A percentile compares a stretch with the other conserved stretches of the same genome.
phyloP scores from a whole-genome alignment of 2,888 invertebrate species.

The Agrochola macilenta region DNA sequence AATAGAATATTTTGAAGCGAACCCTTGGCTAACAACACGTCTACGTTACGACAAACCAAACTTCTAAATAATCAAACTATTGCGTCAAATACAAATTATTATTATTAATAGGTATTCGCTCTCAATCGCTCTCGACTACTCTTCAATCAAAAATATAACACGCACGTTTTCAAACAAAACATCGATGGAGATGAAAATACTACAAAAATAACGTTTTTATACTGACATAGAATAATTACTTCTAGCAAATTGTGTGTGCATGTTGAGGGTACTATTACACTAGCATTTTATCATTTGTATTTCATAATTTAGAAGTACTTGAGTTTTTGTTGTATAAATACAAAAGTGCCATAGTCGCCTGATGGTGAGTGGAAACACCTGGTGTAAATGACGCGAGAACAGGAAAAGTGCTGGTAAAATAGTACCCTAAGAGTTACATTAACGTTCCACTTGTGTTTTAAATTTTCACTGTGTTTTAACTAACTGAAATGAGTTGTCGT shows the following conservation, averaged over 20 bases:
- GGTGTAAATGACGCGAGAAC: neutral
- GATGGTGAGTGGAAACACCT: neutral
- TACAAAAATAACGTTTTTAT: conserved; percentile 43
- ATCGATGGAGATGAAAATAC: conserved; percentile 49
- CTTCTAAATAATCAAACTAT: neutral
- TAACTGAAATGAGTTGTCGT: conserved; percentile 39
- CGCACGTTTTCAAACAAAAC: conserved; percentile 66
- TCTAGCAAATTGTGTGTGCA: conserved; percentile 55
- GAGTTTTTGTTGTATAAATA: neutral
- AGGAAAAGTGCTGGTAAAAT: conserved; percentile 4
- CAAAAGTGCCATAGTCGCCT: neutral
- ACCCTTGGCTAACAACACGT: neutral
- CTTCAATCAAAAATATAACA: conserved; percentile 60
- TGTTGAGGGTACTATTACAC: conserved; percentile 34
- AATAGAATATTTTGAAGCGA: neutral
- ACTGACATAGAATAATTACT: conserved; percentile 35
- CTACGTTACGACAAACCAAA: neutral
- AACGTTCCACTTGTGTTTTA: conserved; percentile 48
- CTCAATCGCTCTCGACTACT: conserved; percentile 48
- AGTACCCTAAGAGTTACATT: conserved; percentile 30
- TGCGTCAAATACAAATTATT: neutral
- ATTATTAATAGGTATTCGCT: conserved; percentile 2
- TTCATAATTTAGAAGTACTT: neutral
- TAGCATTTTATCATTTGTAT: conserved; percentile 4
- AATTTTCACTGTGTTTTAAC: conserved; percentile 49